Percentiles rank a stretch among this genome's conserved stretches.
Evolutionary conservation across 2,113 vertebrate species (phyloP).

Genomic region (Psilopsiagon aymara): DNA sequence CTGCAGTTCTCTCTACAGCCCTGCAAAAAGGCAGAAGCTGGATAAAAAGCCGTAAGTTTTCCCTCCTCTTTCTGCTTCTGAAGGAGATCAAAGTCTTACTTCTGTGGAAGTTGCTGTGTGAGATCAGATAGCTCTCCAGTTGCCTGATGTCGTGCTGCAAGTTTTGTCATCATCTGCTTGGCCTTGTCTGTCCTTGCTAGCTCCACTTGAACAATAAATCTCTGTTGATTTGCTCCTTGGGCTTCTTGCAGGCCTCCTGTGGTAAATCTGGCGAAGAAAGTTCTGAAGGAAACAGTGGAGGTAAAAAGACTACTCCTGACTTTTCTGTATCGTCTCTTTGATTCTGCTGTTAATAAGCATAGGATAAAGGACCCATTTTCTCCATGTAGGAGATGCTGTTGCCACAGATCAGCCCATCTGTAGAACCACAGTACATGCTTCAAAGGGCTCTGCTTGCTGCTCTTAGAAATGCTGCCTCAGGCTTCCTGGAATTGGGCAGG

Average conservation of each 20-base stretch:
- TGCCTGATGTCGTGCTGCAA: conserved; percentile 6
- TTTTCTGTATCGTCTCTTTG: neutral
- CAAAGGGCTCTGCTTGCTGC: neutral
- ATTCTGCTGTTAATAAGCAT: conserved; percentile 18
- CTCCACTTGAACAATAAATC: neutral
- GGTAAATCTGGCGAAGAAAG: conserved; percentile 53
- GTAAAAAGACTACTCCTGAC: conserved; percentile 58
- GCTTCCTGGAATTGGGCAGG: neutral
- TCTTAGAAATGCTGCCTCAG: neutral
- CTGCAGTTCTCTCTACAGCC: conserved; percentile 45
- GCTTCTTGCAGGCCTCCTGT: conserved; percentile 61
- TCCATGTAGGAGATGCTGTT: neutral
- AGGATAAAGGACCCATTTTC: neutral
- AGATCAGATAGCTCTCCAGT: conserved; percentile 14
- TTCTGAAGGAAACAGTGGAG: conserved; percentile 64
- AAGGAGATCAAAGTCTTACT: neutral
- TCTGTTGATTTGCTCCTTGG: conserved; percentile 31
- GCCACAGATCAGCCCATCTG: neutral
- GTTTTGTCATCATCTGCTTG: neutral
- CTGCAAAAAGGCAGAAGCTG: conserved; percentile 83
- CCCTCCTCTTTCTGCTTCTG: neutral
- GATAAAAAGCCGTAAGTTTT: conserved; percentile 81
- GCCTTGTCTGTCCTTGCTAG: conserved; percentile 43
- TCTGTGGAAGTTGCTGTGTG: conserved; percentile 6
- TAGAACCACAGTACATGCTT: neutral